These are phyloP conservation scores for Morus bassanus DNA, from an alignment of 2,797 vertebrate genomes.

Conservation along the genomic window DNA sequence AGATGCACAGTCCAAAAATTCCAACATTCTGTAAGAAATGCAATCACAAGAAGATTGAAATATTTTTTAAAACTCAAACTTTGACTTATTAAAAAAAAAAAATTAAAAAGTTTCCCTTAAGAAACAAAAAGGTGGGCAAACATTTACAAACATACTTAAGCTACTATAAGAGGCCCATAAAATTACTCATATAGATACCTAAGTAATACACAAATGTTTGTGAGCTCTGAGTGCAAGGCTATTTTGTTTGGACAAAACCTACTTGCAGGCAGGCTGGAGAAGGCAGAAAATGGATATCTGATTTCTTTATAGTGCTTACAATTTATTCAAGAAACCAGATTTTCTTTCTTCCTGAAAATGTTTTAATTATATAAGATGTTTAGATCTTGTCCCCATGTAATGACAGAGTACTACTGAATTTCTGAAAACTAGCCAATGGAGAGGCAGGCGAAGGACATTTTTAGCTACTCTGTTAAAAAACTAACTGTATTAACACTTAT, in stretches of 20 bases:
- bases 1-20: conserved; percentile 61
- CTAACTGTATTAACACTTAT: neutral
- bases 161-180: neutral
- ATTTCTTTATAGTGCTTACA: neutral
- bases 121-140: neutral
- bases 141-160: neutral
- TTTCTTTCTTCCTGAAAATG: neutral
- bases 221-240: neutral
- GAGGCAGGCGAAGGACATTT: neutral
- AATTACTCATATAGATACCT: neutral
- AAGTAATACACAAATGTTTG: neutral
- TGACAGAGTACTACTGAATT: neutral
- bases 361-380: conserved; percentile 19
- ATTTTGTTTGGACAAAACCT: conserved; percentile 7
- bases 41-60: conserved; percentile 37
- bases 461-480: neutral
- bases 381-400: neutral
- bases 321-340: neutral
- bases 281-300: neutral
- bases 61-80: neutral
- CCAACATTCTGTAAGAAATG: conserved; percentile 54
- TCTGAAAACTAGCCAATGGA: conserved; percentile 16
- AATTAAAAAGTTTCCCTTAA: neutral
- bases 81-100: neutral
- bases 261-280: neutral